Percentiles rank a stretch among this genome's conserved stretches.
Evolutionary conservation across 2,797 vertebrate species (phyloP).

Genomic region (Muraenolepis orangiensis): DNA sequence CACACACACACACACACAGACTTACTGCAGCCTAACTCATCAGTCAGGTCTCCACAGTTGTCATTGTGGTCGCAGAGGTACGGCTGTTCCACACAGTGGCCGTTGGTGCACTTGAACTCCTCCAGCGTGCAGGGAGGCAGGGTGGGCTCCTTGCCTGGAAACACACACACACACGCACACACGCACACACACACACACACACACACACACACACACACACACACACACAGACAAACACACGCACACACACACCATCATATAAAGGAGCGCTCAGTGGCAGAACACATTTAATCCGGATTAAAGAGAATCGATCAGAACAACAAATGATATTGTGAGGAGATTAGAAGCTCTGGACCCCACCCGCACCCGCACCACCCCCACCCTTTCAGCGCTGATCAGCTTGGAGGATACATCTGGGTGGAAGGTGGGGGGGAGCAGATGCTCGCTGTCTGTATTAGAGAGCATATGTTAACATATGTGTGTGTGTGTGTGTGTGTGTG

Average conservation of each 20-base stretch:
- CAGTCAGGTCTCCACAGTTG: conserved; percentile 86
- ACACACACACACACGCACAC: conserved; percentile 10
- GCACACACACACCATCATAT: conserved; percentile 9
- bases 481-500: no score
- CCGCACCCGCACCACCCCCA: neutral
- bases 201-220: neutral
- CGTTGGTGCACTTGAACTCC: conserved; percentile 88
- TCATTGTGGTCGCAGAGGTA: conserved; percentile 87
- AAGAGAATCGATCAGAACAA: conserved; percentile 13
- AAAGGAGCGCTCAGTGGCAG: no score
- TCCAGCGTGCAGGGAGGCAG: conserved; percentile 80
- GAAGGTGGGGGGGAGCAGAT: neutral
- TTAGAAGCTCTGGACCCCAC: neutral
- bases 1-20: conserved; percentile 29
- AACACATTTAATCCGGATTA: conserved; percentile 30
- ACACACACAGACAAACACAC: conserved; percentile 12
- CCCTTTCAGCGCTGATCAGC: neutral
- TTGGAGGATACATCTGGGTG: neutral
- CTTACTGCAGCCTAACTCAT: conserved; percentile 92
- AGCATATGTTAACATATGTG: no score
- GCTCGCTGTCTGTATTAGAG: no score
- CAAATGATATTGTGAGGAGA: neutral
- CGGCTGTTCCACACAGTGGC: conserved; percentile 78
- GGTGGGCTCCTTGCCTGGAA: conserved; percentile 80
- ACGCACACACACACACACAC: conserved; percentile 9